Evolutionary conservation across 2,797 vertebrate species (phyloP).

Genomic region (Sardinella longiceps): DNA sequence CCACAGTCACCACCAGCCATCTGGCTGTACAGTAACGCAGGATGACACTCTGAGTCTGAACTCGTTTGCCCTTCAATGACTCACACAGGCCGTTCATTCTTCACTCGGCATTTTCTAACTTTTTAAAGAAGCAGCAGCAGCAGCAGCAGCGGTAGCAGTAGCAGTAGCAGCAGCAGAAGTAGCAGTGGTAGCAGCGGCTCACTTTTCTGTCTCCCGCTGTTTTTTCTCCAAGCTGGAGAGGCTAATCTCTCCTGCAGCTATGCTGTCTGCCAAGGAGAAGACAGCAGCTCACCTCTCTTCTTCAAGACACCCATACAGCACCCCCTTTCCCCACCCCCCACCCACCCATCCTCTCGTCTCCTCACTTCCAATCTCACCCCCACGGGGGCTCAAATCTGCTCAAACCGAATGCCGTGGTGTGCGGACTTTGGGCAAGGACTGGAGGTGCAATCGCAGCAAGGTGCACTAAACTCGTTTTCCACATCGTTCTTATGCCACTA

Average conservation of each 20-base stretch:
- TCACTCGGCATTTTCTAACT: neutral
- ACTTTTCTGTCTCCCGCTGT: neutral
- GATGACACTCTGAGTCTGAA: neutral
- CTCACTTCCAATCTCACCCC: too few species aligned
- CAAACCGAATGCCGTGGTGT: neutral
- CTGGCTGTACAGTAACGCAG: neutral
- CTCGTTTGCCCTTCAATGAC: neutral
- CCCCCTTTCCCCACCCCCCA: neutral
- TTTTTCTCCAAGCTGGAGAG: neutral
- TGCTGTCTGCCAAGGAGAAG: constrained; percentile 5
- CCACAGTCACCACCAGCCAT: neutral
- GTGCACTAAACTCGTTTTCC: neutral
- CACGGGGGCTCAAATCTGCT: neutral
- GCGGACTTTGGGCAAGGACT: neutral
- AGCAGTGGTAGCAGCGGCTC: neutral
- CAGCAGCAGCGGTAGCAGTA: neutral
- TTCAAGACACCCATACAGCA: neutral
- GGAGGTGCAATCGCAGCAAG: neutral
- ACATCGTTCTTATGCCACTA: neutral
- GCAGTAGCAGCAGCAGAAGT: neutral
- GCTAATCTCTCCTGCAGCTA: neutral
- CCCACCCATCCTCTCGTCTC: too few species aligned
- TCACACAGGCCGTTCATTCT: neutral
- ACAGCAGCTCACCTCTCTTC: neutral
- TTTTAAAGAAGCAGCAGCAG: neutral